A percentile compares a stretch with the other conserved stretches of the same genome.
These are phyloP conservation scores for Clinocottus analis DNA, from an alignment of 2,113 vertebrate genomes.

Conservation along the genomic window DNA sequence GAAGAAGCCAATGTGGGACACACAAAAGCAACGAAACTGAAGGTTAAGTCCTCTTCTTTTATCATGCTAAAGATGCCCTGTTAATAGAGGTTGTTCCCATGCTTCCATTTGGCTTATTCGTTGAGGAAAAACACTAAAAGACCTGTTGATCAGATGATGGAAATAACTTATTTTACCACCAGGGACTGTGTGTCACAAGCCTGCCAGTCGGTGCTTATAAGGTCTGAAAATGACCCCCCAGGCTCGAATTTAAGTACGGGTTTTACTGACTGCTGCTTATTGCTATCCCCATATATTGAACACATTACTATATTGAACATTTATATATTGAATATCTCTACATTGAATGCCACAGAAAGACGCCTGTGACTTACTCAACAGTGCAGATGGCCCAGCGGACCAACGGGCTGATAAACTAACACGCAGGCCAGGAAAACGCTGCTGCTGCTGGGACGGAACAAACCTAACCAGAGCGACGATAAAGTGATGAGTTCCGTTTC, in stretches of 20 bases:
- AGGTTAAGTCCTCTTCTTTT: neutral
- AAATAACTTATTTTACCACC: neutral
- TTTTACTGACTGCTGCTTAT: conserved; percentile 16
- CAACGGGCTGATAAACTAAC: neutral
- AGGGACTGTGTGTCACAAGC: neutral
- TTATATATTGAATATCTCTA: no score
- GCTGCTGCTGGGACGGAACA: neutral
- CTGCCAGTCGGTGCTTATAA: neutral
- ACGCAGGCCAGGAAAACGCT: conserved; percentile 23
- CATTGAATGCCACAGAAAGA: neutral
- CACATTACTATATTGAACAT: neutral
- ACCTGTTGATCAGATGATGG: conserved; percentile 27
- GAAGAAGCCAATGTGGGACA: conserved; percentile 37
- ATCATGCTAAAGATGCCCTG: neutral
- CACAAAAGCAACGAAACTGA: neutral
- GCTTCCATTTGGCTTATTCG: neutral
- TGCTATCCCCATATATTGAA: no score
- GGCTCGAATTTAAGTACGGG: neutral
- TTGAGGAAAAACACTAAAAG: no score
- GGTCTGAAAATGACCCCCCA: conserved; percentile 9
- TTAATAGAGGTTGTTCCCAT: neutral
- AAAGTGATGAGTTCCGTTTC: neutral
- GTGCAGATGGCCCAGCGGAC: conserved; percentile 21
- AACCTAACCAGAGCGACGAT: neutral
- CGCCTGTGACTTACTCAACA: conserved; percentile 20